Conservation (phyloP, 2,113 vertebrate species). For the Cisticola juncidis region DNA sequence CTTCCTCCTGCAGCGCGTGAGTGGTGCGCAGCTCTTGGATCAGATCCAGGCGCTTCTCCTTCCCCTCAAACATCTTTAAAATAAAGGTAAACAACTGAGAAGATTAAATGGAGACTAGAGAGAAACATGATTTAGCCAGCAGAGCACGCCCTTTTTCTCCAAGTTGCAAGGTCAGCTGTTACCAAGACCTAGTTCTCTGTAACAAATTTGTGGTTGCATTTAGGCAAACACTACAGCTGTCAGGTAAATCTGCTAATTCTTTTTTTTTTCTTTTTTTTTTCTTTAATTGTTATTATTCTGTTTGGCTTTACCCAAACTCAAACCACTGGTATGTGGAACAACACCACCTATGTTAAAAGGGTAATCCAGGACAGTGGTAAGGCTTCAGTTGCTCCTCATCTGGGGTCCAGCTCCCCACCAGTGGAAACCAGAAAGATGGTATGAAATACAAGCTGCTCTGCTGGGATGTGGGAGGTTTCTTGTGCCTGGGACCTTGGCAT, state of each 20-base stretch:
- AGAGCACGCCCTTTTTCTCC: neutral
- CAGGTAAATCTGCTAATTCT: neutral
- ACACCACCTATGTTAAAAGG: neutral
- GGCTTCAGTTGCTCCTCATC: neutral
- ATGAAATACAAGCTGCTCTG: neutral
- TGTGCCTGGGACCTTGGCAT: neutral
- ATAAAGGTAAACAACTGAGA: neutral
- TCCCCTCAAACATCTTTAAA: slow-evolving; percentile 87
- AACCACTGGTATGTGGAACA: neutral
- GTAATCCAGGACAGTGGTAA: rapidly evolving
- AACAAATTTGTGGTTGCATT: neutral
- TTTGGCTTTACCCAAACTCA: neutral
- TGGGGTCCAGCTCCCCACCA: neutral
- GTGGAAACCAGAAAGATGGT: neutral
- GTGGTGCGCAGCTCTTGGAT: slow-evolving; percentile 85
- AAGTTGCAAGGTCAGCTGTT: neutral
- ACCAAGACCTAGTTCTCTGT: neutral
- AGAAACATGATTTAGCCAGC: neutral
- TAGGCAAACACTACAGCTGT: neutral
- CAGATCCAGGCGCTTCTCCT: slow-evolving; percentile 82
- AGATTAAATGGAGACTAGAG: neutral
- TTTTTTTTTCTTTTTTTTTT: too few relatives aligned
- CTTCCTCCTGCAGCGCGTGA: slow-evolving; percentile 80
- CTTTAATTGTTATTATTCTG: neutral
- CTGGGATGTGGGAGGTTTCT: neutral